Evolutionary conservation across 64 coral and sea anemone genomes (phyloP).

Genomic region (Montipora capricornis): DNA sequence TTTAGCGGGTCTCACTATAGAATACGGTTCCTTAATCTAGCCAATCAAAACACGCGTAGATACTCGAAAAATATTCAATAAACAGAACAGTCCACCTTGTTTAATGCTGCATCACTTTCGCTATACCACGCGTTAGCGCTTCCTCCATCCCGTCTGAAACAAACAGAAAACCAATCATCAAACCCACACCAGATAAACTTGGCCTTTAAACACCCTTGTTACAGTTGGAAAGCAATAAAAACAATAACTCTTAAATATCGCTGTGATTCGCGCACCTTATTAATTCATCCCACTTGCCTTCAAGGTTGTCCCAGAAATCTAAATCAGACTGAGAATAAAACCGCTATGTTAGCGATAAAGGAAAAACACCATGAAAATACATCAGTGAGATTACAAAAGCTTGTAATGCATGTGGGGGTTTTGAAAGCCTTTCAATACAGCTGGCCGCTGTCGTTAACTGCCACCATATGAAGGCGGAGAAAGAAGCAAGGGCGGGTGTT

Average conservation of each 20-base stretch:
- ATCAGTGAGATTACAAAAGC: too few species aligned
- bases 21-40: too few species aligned
- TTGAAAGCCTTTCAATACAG: too few species aligned
- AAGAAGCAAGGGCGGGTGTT: too few species aligned
- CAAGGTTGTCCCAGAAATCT: slow-evolving; percentile 91
- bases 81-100: slow-evolving; percentile 60
- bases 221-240: not conserved
- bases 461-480: too few species aligned
- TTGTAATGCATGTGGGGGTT: too few species aligned
- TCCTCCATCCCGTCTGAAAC: slow-evolving; percentile 64
- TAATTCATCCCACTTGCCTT: slow-evolving; percentile 94
- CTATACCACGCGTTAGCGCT: slow-evolving; percentile 72
- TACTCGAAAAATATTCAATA: not conserved
- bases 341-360: too few species aligned
- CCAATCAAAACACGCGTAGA: too few species aligned
- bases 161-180: not conserved
- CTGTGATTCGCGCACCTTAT: not conserved
- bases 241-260: not conserved
- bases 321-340: slow-evolving; percentile 68
- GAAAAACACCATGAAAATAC: too few species aligned
- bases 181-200: not conserved
- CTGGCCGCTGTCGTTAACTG: too few species aligned
- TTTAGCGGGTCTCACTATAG: too few species aligned
- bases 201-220: not conserved
- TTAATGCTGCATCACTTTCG: slow-evolving; percentile 69